A percentile compares a stretch with the other conserved stretches of the same genome.
phyloP scores from a whole-genome alignment of 2,888 invertebrate species.

The Meteorus cinctellus region DNA sequence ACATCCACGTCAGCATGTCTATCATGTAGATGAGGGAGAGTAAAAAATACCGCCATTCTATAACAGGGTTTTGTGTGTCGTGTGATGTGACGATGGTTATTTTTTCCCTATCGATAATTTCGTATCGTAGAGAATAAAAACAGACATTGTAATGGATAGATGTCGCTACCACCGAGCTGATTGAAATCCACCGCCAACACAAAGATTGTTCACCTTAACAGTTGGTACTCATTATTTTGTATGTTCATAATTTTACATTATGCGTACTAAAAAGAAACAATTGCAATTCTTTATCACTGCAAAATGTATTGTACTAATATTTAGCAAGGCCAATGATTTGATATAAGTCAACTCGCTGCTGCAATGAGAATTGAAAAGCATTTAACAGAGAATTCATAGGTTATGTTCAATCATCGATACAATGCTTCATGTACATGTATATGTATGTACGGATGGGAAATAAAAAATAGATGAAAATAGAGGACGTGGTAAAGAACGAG shows the following conservation, averaged over 20 bases:
- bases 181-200: background rate
- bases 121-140: background rate
- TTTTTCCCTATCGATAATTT: background rate
- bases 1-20: slow-evolving; percentile 26
- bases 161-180: background rate
- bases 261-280: background rate
- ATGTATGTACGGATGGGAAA: background rate
- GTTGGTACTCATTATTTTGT: background rate
- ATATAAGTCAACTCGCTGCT: no score
- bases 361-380: no score
- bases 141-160: background rate
- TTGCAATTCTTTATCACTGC: background rate
- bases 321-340: background rate
- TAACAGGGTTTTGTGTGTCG: background rate
- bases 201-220: background rate
- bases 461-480: background rate
- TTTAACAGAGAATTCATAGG: background rate
- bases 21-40: background rate
- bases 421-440: background rate
- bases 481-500: slow-evolving; percentile 7
- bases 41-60: background rate
- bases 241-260: background rate
- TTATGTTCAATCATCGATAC: background rate
- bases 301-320: background rate
- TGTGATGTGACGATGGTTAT: background rate